Evolutionary conservation across 2,797 vertebrate species (phyloP).

Genomic region (Morus bassanus): DNA sequence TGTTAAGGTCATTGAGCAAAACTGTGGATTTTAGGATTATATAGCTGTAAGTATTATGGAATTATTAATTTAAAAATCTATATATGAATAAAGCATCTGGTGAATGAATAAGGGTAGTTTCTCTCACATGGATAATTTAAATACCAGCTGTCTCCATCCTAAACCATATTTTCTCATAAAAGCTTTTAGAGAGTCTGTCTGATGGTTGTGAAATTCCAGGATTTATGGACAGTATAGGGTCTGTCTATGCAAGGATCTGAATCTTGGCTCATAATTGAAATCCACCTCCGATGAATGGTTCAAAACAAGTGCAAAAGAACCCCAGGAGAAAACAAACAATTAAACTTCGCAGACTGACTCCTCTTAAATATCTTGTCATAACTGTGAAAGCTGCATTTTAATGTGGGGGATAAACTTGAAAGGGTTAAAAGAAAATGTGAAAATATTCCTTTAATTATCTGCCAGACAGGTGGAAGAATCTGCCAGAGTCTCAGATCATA

Average conservation of each 20-base stretch:
- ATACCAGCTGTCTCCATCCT: constrained; percentile 61
- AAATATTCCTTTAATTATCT: not conserved
- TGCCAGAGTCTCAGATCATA: not conserved
- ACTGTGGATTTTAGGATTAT: constrained; percentile 40
- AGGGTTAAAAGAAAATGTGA: not conserved
- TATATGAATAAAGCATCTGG: constrained; percentile 68
- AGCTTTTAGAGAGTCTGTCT: constrained; percentile 64
- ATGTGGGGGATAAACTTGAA: not conserved
- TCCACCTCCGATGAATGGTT: not conserved
- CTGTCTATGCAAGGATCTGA: constrained; percentile 25
- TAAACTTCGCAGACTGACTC: not conserved
- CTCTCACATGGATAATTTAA: constrained; percentile 70
- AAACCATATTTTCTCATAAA: constrained; percentile 71
- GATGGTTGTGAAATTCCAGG: constrained; percentile 39
- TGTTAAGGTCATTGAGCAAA: constrained; percentile 50
- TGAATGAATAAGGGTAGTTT: constrained; percentile 69
- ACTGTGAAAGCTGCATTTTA: not conserved
- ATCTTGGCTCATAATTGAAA: constrained; percentile 15
- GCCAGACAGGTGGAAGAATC: not conserved
- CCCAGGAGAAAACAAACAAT: constrained; percentile 15
- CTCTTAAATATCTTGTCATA: not conserved
- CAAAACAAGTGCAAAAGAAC: constrained; percentile 15
- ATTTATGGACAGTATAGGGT: constrained; percentile 52
- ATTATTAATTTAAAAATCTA: constrained; percentile 73
- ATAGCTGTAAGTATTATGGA: constrained; percentile 41